These are phyloP conservation scores for Camptogramma bilineatum DNA, from an alignment of 2,888 invertebrate genomes.

Conservation along the genomic window DNA sequence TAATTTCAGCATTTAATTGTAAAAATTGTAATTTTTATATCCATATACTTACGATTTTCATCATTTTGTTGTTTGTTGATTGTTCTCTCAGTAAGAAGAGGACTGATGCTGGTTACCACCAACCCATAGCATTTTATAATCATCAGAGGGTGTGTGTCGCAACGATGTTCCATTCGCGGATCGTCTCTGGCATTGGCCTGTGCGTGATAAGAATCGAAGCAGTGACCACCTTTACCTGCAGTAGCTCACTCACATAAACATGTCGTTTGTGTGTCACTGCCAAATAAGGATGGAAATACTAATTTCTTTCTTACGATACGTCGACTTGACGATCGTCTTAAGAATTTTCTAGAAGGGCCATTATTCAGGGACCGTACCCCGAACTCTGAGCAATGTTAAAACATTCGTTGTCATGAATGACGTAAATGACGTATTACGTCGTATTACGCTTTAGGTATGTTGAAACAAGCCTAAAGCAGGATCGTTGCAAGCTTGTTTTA, in stretches of 20 bases:
- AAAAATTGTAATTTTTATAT: too few species aligned
- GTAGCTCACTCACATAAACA: constrained; percentile 54
- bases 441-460: too few species aligned
- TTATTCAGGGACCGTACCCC: too few species aligned
- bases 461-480: too few species aligned
- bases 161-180: constrained; percentile 55
- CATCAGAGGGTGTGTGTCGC: constrained; percentile 54
- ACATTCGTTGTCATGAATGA: too few species aligned
- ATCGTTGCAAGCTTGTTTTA: too few species aligned
- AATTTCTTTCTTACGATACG: constrained; percentile 14
- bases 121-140: constrained; percentile 68
- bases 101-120: constrained; percentile 58
- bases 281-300: constrained; percentile 28
- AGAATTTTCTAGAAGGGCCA: background rate
- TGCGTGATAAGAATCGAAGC: constrained; percentile 71
- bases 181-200: constrained; percentile 75
- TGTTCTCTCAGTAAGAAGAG: constrained; percentile 60
- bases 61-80: constrained; percentile 70
- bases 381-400: too few species aligned
- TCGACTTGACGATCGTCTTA: background rate
- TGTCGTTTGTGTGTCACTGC: constrained; percentile 40
- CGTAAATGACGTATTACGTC: too few species aligned
- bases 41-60: constrained; percentile 72
- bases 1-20: too few species aligned
- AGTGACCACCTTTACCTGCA: constrained; percentile 43